phyloP scores from a whole-genome alignment of 2,113 vertebrate species.

The Chlamydotis undulata region DNA sequence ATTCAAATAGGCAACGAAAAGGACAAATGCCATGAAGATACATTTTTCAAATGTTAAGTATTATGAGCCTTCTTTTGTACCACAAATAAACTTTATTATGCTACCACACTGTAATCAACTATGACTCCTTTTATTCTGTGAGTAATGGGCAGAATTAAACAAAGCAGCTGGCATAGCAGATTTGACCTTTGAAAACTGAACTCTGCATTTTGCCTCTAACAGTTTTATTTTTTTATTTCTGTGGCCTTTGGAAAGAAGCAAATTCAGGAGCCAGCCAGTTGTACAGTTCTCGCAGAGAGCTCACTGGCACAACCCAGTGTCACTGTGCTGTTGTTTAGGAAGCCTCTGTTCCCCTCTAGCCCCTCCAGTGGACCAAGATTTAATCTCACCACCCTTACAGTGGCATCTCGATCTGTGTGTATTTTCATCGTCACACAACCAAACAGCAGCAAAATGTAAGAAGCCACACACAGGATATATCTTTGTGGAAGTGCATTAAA shows the following conservation, averaged over 20 bases:
- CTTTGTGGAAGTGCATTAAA: neutral
- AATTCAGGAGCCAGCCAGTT: neutral
- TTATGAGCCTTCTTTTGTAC: neutral
- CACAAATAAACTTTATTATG: conserved; percentile 17
- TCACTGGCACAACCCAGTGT: neutral
- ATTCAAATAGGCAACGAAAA: neutral
- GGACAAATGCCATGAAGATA: neutral
- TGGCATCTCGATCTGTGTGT: neutral
- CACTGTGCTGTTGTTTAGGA: neutral
- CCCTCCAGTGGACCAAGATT: neutral
- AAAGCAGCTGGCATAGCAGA: neutral
- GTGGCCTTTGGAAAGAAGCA: neutral
- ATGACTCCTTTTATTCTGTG: neutral
- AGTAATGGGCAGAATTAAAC: neutral
- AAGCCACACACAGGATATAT: neutral
- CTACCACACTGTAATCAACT: neutral
- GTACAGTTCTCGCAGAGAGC: neutral
- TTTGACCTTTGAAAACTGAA: conserved; percentile 4
- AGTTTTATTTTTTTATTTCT: neutral
- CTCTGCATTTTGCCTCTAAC: neutral
- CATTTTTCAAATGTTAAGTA: neutral
- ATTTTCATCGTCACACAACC: neutral
- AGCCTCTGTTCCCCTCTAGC: neutral
- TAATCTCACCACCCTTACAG: neutral
- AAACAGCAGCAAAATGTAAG: neutral